phyloP scores from a whole-genome alignment of 2,888 invertebrate genomes.

The Scaptomyza flava region DNA sequence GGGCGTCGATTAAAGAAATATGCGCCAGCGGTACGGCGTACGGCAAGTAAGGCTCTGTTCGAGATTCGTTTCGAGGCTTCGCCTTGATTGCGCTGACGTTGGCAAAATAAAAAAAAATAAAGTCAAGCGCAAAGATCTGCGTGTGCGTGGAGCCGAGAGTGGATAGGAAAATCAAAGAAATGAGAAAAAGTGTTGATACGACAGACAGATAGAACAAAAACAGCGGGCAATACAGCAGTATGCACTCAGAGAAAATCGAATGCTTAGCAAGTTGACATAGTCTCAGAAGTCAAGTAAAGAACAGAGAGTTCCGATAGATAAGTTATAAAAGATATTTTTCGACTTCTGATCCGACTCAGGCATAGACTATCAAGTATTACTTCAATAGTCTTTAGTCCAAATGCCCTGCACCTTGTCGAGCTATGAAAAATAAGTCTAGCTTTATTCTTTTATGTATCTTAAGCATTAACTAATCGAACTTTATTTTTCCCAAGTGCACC shows the following conservation, averaged over 20 bases:
- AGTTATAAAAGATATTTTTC: too few relatives aligned
- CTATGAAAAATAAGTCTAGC: too few relatives aligned
- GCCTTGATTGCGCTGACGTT: slow-evolving; percentile 73
- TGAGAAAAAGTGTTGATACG: slow-evolving; percentile 50
- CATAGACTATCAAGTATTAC: too few relatives aligned
- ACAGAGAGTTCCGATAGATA: too few relatives aligned
- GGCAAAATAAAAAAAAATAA: slow-evolving; percentile 43
- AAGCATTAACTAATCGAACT: background rate
- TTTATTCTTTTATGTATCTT: too few relatives aligned
- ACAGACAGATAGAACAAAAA: slow-evolving; percentile 26
- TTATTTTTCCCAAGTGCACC: background rate
- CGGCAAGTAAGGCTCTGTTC: slow-evolving; percentile 9
- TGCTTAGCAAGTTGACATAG: too few relatives aligned
- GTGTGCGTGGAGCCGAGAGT: slow-evolving; percentile 11
- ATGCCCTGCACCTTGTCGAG: too few relatives aligned
- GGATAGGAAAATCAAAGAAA: background rate
- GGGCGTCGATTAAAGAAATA: slow-evolving; percentile 78
- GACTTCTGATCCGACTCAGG: too few relatives aligned
- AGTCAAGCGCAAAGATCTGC: background rate
- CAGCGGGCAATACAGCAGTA: slow-evolving; percentile 36
- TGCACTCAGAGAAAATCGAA: background rate
- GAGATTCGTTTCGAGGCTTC: slow-evolving; percentile 33
- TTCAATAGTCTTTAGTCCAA: too few relatives aligned
- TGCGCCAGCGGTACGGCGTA: slow-evolving; percentile 53
- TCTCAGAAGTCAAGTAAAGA: too few relatives aligned